Percentiles rank a stretch among this genome's conserved stretches.
These are phyloP conservation scores for Amphilophus citrinellus DNA, from an alignment of 2,113 vertebrate genomes.

Conservation along the genomic window DNA sequence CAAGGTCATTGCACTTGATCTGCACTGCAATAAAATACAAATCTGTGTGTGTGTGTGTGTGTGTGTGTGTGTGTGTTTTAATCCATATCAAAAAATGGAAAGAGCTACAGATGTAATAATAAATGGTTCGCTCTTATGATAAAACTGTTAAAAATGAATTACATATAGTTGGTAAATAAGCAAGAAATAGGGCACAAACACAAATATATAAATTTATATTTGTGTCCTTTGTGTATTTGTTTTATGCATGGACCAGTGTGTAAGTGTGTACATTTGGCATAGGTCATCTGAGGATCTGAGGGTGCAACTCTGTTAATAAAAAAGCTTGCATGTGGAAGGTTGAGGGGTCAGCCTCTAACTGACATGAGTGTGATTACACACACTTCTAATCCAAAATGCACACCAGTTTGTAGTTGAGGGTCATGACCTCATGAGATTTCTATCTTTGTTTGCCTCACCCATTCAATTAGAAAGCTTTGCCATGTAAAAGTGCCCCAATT, in stretches of 20 bases:
- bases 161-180: neutral
- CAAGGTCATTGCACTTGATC: constrained; percentile 22
- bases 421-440: constrained; percentile 39
- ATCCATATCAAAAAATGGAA: neutral
- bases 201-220: neutral
- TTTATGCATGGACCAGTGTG: neutral
- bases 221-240: neutral
- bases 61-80: neutral
- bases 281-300: constrained; percentile 10
- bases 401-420: constrained; percentile 11
- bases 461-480: constrained; percentile 35
- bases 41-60: neutral
- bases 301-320: constrained; percentile 11
- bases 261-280: neutral
- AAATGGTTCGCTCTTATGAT: neutral
- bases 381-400: neutral
- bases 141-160: neutral
- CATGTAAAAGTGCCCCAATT: neutral
- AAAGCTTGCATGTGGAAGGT: constrained; percentile 18
- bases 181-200: neutral
- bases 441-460: constrained; percentile 11
- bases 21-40: neutral
- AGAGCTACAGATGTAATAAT: neutral
- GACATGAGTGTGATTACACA: constrained; percentile 46
- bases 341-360: constrained; percentile 44